Conservation (phyloP, 37 sponge, comb jelly and placozoan species). For the Chondrosia reniformis region DNA sequence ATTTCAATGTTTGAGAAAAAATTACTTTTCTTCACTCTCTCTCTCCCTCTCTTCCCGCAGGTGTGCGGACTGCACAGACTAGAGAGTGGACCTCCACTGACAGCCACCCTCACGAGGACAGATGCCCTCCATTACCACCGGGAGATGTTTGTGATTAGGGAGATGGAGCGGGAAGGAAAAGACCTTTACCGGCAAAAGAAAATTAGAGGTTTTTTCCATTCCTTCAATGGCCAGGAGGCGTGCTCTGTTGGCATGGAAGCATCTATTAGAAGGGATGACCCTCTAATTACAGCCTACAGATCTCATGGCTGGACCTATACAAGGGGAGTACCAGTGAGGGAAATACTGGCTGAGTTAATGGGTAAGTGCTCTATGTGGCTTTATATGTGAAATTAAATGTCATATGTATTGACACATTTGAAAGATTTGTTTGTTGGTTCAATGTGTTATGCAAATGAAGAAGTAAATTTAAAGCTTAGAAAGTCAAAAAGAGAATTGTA, state of each 20-base stretch:
- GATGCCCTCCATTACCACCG: constrained; percentile 60
- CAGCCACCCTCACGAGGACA: constrained; percentile 52
- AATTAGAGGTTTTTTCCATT: constrained; percentile 93
- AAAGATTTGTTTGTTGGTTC: too few species aligned
- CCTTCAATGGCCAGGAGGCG: constrained; percentile 93
- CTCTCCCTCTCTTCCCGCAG: too few species aligned
- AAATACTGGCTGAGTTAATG: constrained; percentile 84
- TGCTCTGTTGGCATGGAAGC: constrained; percentile 88
- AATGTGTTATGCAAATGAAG: too few species aligned
- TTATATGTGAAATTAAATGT: too few species aligned
- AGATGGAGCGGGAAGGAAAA: constrained; percentile 77
- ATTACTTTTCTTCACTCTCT: too few species aligned
- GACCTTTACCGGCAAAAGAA: constrained; percentile 74
- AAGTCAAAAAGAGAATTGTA: too few species aligned
- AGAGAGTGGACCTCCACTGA: neutral
- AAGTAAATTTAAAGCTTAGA: too few species aligned
- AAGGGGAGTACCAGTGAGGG: constrained; percentile 62
- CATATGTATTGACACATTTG: too few species aligned
- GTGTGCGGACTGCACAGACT: constrained; percentile 3
- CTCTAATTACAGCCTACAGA: constrained; percentile 92
- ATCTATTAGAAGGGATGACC: constrained; percentile 72
- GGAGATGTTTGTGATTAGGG: constrained; percentile 76
- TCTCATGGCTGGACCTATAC: constrained; percentile 91
- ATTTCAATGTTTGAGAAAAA: too few species aligned
- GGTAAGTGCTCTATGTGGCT: constrained; percentile 60